Base-by-base conservation (phyloP, 1,140 invertebrate species). In the Drosophila ficusphila region DNA sequence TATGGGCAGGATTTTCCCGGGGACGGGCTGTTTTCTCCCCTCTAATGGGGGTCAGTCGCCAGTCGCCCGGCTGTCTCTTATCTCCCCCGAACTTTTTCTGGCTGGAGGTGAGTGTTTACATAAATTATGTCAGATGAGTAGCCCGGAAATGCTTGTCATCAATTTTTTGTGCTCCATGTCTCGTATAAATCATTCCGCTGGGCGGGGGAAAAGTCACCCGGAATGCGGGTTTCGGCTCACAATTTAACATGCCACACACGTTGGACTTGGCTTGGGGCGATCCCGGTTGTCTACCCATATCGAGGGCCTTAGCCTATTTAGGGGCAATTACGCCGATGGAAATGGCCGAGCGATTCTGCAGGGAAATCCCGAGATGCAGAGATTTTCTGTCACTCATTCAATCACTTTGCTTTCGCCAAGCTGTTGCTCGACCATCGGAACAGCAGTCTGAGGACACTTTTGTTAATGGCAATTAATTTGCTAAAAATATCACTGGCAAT, bases 141-240 rank as follows among this genome's bases (percentile, higher is more conserved):
- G 76, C 76, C 76, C 81, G 81, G 81, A 86, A 86, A 79, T 86
- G 82, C 76, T 76, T 86, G 81, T 86, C 81, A 86, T 88, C 76
- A 86, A 86, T 85, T 79, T 74, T 74, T 73, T 52, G 42, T 44
- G 58, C 53, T 41, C 52, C 39, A 48, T 41, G 34, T 49, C 36
- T 34, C 47, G 38, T 64, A 85, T 85, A 85, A 85, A 85, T 86
- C 81, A 85, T 65, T 52, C 12, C 33, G 76, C 14, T 49, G 36
- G 18, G 38, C 4, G 36, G 16, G 31, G 41, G 41, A 36, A 44
- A 54, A 51, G 34, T 57, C 38, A 69, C 44, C 44, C 65, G 67
- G 33, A 75, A 53, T 61, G 60, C 58, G 61, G 54, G 61, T 12
- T 14, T 36, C n/a, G 49, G 47, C 57, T 70, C 62, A 75, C 76